Evolutionary conservation across 35 echinoderm and acorn worm species (phyloP).

Genomic region (Apostichopus parvimensis): DNA sequence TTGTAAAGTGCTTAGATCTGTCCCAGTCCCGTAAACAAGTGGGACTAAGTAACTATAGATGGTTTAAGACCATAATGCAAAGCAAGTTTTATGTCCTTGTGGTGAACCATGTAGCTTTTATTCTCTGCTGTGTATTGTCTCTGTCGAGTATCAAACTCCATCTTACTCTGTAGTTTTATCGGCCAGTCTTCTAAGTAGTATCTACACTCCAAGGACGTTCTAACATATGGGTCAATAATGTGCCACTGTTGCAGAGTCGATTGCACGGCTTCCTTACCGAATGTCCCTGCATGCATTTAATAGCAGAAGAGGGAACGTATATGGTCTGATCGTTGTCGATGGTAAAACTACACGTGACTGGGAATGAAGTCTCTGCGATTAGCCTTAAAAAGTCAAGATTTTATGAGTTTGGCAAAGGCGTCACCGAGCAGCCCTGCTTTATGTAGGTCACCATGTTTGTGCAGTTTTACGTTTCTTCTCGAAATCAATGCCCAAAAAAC

Average conservation of each 20-base stretch:
- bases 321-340: too few relatives aligned
- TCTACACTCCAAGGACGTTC: not conserved
- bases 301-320: too few relatives aligned
- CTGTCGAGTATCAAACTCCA: not conserved
- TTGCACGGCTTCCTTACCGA: constrained; percentile 1
- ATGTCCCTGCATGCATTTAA: too few relatives aligned
- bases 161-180: not conserved
- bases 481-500: constrained; percentile 18
- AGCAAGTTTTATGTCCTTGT: not conserved
- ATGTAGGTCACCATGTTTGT: constrained; percentile 41
- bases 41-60: not conserved
- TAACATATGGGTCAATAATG: constrained; percentile 32
- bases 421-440: not conserved
- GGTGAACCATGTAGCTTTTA: not conserved
- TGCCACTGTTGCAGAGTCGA: not conserved
- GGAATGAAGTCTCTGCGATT: constrained; percentile 6
- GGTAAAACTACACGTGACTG: not conserved
- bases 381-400: constrained; percentile 25
- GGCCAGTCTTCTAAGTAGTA: not conserved
- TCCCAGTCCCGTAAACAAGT: not conserved
- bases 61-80: not conserved
- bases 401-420: constrained; percentile 29
- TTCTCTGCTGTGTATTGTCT: not conserved
- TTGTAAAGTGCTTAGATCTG: too few relatives aligned
- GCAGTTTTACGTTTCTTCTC: constrained; percentile 5